Conservation (phyloP, 92 coral and sea anemone species). For the Muricea muricata region DNA sequence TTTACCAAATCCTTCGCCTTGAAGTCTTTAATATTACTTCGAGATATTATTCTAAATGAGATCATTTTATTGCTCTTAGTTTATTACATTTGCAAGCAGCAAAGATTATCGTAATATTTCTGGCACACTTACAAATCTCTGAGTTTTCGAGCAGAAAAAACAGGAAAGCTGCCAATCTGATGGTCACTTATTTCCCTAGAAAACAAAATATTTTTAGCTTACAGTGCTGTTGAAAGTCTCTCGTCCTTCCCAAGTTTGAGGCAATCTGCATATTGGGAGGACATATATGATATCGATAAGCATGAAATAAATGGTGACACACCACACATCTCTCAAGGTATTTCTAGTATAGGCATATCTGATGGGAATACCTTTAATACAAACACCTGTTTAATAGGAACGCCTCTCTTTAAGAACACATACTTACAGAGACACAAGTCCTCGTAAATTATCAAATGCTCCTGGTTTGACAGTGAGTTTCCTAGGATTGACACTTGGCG, state of each 20-base stretch:
- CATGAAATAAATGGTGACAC: too few species aligned
- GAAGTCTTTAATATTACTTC: slow-evolving; percentile 56
- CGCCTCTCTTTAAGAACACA: not conserved
- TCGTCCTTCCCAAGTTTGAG: too few species aligned
- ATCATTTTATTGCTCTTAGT: not conserved
- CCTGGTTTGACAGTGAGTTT: too few species aligned
- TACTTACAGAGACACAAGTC: slow-evolving; percentile 70
- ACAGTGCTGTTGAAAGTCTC: too few species aligned
- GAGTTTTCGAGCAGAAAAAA: slow-evolving; percentile 57
- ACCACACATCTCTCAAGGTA: too few species aligned
- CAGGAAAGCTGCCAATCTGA: slow-evolving; percentile 67
- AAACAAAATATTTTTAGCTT: not conserved
- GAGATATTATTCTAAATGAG: slow-evolving; percentile 36
- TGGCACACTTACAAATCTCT: slow-evolving; percentile 62
- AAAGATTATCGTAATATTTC: not conserved
- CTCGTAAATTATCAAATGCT: slow-evolving; percentile 68
- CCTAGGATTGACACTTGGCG: too few species aligned
- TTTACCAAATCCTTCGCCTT: slow-evolving; percentile 49
- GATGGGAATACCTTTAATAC: not conserved
- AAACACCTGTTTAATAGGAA: not conserved
- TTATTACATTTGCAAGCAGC: not conserved
- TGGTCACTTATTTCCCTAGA: slow-evolving; percentile 58
- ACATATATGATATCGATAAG: too few species aligned
- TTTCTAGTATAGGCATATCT: too few species aligned
- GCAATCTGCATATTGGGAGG: too few species aligned